Evolutionary conservation across 1,140 invertebrate genomes (phyloP).

Genomic region (Euglossa dilemma): DNA sequence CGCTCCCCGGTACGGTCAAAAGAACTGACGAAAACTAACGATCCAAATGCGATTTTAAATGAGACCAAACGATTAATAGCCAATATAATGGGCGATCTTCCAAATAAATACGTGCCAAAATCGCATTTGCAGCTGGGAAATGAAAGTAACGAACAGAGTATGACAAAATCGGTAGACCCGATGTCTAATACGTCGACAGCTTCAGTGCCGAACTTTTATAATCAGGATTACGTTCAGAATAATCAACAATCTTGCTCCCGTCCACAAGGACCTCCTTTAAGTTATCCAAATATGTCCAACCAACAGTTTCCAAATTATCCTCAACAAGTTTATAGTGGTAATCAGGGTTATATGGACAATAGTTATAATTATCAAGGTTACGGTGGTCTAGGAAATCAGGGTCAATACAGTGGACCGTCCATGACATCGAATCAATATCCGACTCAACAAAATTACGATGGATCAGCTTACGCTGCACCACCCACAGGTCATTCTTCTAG

Average conservation of each 20-base stretch:
- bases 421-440: constrained; percentile 66
- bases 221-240: constrained; percentile 52
- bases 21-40: constrained; percentile 73
- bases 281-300: constrained; percentile 60
- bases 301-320: constrained; percentile 65
- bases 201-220: constrained; percentile 53
- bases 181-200: constrained; percentile 40
- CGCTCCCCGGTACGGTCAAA: constrained; percentile 68
- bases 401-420: constrained; percentile 63
- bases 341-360: constrained; percentile 74
- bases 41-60: constrained; percentile 82
- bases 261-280: constrained; percentile 55
- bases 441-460: constrained; percentile 68
- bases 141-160: constrained; percentile 26
- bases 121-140: constrained; percentile 58
- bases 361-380: constrained; percentile 75
- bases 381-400: constrained; percentile 54
- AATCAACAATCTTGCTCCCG: constrained; percentile 43
- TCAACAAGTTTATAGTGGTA: constrained; percentile 64
- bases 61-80: constrained; percentile 86
- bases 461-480: constrained; percentile 51
- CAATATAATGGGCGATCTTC: constrained; percentile 85
- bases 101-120: constrained; percentile 79
- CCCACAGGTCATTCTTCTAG: constrained; percentile 57
- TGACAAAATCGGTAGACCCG: constrained; percentile 29